Percentiles rank a stretch among this genome's conserved stretches.
phyloP scores from a whole-genome alignment of 2,797 vertebrate species.

The Rallus crepitans region DNA sequence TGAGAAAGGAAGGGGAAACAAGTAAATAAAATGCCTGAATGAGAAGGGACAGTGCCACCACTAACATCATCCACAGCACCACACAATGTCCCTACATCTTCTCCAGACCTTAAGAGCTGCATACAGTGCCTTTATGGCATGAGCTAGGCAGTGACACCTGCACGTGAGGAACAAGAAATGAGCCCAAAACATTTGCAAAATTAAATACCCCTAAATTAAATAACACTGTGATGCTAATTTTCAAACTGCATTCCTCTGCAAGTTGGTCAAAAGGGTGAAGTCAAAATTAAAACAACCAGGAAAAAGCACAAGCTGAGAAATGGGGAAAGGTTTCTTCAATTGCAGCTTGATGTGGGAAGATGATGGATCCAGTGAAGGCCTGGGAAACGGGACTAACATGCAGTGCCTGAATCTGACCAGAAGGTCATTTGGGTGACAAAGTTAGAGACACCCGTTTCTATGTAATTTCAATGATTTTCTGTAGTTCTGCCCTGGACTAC shows the following conservation, averaged over 20 bases:
- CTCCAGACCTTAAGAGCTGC: neutral
- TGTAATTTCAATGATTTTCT: neutral
- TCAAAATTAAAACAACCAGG: neutral
- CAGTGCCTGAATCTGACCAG: neutral
- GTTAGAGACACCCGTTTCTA: neutral
- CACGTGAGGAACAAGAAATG: neutral
- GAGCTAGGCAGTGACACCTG: neutral
- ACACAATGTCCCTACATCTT: neutral
- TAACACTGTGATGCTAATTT: neutral
- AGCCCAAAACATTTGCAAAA: neutral
- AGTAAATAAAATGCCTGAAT: neutral
- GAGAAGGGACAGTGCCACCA: neutral
- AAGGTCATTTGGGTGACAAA: neutral
- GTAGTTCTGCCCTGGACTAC: neutral
- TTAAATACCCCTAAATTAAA: neutral
- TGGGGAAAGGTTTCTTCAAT: neutral
- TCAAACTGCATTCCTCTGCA: neutral
- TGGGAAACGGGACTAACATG: neutral
- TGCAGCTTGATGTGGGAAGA: neutral
- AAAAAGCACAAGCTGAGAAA: neutral
- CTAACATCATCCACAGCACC: neutral
- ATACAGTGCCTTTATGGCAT: fast-evolving
- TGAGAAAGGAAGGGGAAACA: neutral
- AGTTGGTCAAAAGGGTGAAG: neutral
- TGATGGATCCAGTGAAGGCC: neutral